Conservation (phyloP, 2,797 vertebrate genomes). For the Macroramphosus scolopax region DNA sequence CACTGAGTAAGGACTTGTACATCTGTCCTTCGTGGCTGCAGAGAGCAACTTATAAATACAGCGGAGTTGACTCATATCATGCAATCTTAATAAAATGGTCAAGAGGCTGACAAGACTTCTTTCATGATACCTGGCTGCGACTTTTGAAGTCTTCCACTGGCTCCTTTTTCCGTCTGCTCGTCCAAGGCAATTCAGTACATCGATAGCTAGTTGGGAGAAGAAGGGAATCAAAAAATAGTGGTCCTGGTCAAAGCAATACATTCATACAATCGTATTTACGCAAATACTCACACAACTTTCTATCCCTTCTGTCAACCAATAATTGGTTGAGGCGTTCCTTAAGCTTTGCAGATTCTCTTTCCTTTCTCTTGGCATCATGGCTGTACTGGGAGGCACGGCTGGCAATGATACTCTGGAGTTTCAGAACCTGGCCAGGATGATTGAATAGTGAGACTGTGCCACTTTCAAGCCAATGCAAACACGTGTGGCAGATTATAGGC, state of each 20-base stretch:
- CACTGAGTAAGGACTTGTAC: constrained; percentile 89
- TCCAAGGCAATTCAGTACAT: constrained; percentile 90
- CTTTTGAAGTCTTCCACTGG: constrained; percentile 91
- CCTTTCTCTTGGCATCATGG: constrained; percentile 96
- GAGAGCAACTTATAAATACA: constrained; percentile 7
- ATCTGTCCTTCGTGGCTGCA: constrained; percentile 91
- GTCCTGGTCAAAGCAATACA: background rate
- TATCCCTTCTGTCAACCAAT: constrained; percentile 92
- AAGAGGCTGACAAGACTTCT: background rate
- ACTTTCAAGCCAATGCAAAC: background rate
- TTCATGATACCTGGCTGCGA: constrained; percentile 81
- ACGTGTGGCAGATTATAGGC: background rate
- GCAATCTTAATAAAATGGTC: background rate
- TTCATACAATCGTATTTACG: background rate
- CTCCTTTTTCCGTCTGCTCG: constrained; percentile 92
- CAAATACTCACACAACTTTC: constrained; percentile 83
- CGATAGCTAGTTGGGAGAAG: constrained; percentile 82
- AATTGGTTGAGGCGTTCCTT: constrained; percentile 93
- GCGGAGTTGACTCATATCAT: background rate
- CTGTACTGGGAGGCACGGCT: constrained; percentile 94
- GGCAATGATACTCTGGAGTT: constrained; percentile 91
- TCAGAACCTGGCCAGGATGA: constrained; percentile 84
- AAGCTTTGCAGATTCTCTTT: constrained; percentile 90
- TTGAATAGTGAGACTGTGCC: background rate
- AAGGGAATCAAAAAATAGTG: background rate